These are phyloP conservation scores for Arvicanthis niloticus DNA, from an alignment of 2,113 vertebrate genomes.

Conservation along the genomic window DNA sequence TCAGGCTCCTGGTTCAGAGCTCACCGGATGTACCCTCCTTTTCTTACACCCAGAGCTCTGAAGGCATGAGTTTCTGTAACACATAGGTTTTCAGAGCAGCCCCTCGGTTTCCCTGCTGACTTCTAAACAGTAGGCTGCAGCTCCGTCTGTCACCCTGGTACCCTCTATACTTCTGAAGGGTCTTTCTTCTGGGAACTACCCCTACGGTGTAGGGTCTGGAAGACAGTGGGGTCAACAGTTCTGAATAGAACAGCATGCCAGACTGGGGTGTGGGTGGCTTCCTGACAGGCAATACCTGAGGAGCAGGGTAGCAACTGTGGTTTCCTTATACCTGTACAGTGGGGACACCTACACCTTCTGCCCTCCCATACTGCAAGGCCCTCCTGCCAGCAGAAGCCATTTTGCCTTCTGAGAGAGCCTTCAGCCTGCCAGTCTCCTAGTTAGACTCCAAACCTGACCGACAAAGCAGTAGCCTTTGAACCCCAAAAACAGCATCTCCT, in stretches of 20 bases:
- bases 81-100: not conserved
- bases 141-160: not conserved
- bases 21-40: not conserved
- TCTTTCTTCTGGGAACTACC: not conserved
- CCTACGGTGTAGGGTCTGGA: not conserved
- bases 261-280: not conserved
- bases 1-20: not conserved
- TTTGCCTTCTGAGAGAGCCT: not conserved
- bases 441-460: not conserved
- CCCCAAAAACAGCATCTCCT: not conserved
- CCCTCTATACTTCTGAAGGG: not conserved
- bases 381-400: not conserved
- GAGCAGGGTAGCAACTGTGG: not conserved
- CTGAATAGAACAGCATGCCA: not conserved
- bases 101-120: rapidly evolving
- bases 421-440: not conserved
- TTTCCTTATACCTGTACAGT: rapidly evolving
- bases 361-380: not conserved
- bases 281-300: not conserved
- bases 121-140: too few species aligned
- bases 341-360: not conserved
- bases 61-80: rapidly evolving
- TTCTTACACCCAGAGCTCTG: not conserved
- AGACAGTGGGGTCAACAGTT: not conserved
- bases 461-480: rapidly evolving